Conservation (phyloP, 2,888 invertebrate species). For the Megamerina dolium region DNA sequence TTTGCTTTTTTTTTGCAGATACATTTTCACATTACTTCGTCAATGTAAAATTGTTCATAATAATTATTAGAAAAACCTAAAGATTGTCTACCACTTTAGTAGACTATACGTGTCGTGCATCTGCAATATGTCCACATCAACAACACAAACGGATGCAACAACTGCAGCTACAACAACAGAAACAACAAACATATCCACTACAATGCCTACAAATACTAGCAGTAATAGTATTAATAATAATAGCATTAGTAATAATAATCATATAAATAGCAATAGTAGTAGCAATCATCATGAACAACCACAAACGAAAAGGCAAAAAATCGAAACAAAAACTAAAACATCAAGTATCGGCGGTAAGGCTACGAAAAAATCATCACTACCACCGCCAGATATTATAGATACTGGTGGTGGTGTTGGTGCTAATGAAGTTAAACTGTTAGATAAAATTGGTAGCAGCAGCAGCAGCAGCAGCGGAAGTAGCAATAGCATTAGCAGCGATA, state of each 20-base stretch:
- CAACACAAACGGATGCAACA: too few species aligned
- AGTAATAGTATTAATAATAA: constrained; percentile 14
- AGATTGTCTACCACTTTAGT: too few species aligned
- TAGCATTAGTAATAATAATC: constrained; percentile 10
- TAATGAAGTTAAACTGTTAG: constrained; percentile 18
- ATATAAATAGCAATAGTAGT: constrained; percentile 45
- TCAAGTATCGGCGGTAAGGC: constrained; percentile 8
- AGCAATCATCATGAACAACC: constrained; percentile 68
- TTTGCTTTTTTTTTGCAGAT: too few species aligned
- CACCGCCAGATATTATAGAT: constrained; percentile 34
- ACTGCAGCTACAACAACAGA: neutral
- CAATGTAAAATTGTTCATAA: too few species aligned
- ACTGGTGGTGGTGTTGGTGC: constrained; percentile 11
- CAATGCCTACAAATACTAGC: constrained; percentile 10
- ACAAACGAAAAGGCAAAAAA: constrained; percentile 75
- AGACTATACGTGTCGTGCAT: too few species aligned
- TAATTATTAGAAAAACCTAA: too few species aligned
- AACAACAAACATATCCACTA: constrained; percentile 3
- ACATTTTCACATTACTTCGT: too few species aligned
- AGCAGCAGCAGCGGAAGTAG: too few species aligned
- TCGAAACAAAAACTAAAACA: constrained; percentile 50
- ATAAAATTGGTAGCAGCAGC: too few species aligned
- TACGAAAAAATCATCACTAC: constrained; percentile 4
- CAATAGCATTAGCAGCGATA: constrained; percentile 28
- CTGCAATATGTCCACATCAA: too few species aligned